Conservation (phyloP, 1,140 invertebrate genomes). For the Propsilocerus akamusi region DNA sequence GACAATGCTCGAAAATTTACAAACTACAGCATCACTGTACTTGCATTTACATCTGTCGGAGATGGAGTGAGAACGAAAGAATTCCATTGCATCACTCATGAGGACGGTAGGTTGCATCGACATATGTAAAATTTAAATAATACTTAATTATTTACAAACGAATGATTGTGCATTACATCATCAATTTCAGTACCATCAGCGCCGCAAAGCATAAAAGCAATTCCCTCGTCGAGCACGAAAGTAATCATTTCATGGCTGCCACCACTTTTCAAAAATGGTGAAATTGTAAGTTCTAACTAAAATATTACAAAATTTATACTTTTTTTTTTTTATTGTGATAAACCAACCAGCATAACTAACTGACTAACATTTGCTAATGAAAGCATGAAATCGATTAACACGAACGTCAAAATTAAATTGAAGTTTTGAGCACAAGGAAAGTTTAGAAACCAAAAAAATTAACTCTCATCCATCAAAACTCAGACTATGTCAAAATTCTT, state of each 20-base stretch:
- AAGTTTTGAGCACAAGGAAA: too few species aligned
- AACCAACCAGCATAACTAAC: too few species aligned
- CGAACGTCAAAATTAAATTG: too few species aligned
- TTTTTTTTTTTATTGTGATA: constrained; percentile 5
- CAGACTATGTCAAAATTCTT: too few species aligned
- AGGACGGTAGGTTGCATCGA: constrained; percentile 50
- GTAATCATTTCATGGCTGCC: constrained; percentile 78
- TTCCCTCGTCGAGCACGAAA: constrained; percentile 60
- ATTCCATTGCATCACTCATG: constrained; percentile 74
- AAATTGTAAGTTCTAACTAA: constrained; percentile 30
- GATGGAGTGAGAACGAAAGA: constrained; percentile 68
- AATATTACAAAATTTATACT: not conserved
- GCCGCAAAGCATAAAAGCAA: constrained; percentile 74
- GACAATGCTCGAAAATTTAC: constrained; percentile 49
- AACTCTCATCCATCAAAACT: too few species aligned
- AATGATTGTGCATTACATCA: constrained; percentile 7
- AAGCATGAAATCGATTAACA: too few species aligned
- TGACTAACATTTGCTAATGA: too few species aligned
- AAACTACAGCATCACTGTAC: constrained; percentile 83
- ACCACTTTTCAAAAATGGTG: constrained; percentile 52
- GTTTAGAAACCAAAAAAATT: too few species aligned
- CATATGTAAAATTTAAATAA: constrained; percentile 7
- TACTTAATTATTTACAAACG: constrained; percentile 2
- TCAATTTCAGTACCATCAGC: constrained; percentile 54
- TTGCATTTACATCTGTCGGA: constrained; percentile 74